phyloP scores from a whole-genome alignment of 2,888 invertebrate genomes.

The Tetrapedia diversipes region DNA sequence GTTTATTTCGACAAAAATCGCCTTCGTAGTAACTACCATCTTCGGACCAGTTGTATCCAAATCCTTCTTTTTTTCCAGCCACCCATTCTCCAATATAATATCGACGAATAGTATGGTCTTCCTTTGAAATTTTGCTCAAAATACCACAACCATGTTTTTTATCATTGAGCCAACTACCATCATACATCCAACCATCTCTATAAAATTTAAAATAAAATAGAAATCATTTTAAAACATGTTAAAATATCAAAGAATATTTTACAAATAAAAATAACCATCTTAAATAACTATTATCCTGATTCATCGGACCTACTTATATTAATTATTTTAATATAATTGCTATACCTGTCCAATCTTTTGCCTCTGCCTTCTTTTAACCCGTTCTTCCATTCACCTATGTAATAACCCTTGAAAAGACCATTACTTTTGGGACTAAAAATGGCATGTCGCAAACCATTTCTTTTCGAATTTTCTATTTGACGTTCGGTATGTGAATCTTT shows the following conservation, averaged over 20 bases:
- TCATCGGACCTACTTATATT: not conserved
- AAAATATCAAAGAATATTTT: not conserved
- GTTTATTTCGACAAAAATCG: constrained; percentile 82
- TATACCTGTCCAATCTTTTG: constrained; percentile 63
- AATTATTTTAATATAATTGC: constrained; percentile 16
- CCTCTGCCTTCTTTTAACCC: constrained; percentile 83
- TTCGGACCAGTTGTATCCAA: constrained; percentile 85
- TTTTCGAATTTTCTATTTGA: constrained; percentile 71
- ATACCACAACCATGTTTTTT: constrained; percentile 86
- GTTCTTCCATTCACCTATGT: constrained; percentile 86
- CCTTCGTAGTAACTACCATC: constrained; percentile 87
- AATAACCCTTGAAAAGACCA: constrained; percentile 75
- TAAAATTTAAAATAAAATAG: constrained; percentile 15
- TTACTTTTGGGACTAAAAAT: constrained; percentile 84
- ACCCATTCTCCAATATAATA: constrained; percentile 86
- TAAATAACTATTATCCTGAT: not conserved
- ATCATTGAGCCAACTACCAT: constrained; percentile 86
- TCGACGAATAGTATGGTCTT: constrained; percentile 53
- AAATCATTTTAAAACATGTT: constrained; percentile 5
- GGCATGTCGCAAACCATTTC: constrained; percentile 85
- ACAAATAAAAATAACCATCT: constrained; percentile 2
- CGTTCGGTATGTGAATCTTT: constrained; percentile 78
- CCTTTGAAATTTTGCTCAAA: constrained; percentile 72
- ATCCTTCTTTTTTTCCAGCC: constrained; percentile 85
- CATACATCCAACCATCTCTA: constrained; percentile 83